Evolutionary conservation across 2,888 invertebrate genomes (phyloP).

Genomic region (Melanostoma scalare): DNA sequence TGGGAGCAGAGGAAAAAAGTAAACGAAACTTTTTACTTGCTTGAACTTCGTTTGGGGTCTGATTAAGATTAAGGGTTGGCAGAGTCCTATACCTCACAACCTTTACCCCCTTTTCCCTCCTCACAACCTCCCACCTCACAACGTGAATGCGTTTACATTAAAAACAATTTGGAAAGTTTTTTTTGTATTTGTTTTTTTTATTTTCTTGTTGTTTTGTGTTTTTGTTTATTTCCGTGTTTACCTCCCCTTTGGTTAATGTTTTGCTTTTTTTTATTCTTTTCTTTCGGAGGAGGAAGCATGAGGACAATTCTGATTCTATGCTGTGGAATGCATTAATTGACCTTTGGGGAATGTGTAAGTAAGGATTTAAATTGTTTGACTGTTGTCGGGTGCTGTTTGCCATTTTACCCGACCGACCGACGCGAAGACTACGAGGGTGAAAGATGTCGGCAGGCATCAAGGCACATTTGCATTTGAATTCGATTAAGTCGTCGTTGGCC

Average conservation of each 20-base stretch:
- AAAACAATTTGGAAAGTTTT: constrained; percentile 71
- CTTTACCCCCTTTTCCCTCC: no score
- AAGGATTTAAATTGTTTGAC: constrained; percentile 73
- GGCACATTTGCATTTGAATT: constrained; percentile 71
- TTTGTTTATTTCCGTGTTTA: constrained; percentile 67
- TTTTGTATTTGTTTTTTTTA: constrained; percentile 20
- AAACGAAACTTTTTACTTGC: constrained; percentile 33
- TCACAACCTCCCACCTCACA: constrained; percentile 24
- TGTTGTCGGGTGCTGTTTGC: constrained; percentile 62
- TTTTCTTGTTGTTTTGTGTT: constrained; percentile 55
- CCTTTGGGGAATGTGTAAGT: constrained; percentile 72
- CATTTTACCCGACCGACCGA: constrained; percentile 20
- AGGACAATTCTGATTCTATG: neutral
- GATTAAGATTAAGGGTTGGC: constrained; percentile 72
- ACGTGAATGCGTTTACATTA: constrained; percentile 69
- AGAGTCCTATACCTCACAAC: constrained; percentile 24
- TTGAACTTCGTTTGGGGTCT: constrained; percentile 63
- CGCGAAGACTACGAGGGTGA: constrained; percentile 22
- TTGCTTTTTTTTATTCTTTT: constrained; percentile 7
- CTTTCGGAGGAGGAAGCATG: neutral
- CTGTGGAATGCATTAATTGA: constrained; percentile 72
- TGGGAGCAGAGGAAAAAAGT: neutral
- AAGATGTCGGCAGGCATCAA: constrained; percentile 22
- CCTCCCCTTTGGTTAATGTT: constrained; percentile 38
- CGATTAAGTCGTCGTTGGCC: constrained; percentile 65